These are phyloP conservation scores for Caprella mutica DNA, from an alignment of 2,888 invertebrate genomes.

Conservation along the genomic window DNA sequence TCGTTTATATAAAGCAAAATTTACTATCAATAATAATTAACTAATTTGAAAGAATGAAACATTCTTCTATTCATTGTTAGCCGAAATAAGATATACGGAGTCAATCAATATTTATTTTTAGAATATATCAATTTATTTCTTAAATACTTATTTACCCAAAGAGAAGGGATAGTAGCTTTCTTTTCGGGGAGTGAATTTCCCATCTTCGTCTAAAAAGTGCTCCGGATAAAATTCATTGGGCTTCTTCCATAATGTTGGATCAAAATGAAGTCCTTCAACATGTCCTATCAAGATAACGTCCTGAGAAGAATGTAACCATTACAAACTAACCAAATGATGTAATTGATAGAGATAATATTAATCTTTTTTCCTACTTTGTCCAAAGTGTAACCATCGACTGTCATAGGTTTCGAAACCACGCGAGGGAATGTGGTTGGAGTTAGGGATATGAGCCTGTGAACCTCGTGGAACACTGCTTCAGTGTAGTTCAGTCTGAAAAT, in stretches of 20 bases:
- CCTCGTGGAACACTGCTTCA: not conserved
- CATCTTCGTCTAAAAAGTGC: slow-evolving; percentile 10
- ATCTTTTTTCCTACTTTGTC: too few relatives aligned
- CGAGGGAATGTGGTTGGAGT: not conserved
- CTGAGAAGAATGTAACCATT: not conserved
- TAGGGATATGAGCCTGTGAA: not conserved
- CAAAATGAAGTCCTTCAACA: slow-evolving; percentile 4
- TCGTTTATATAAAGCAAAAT: too few relatives aligned
- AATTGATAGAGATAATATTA: too few relatives aligned
- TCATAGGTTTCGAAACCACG: not conserved
- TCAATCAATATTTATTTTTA: too few relatives aligned
- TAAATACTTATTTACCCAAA: slow-evolving; percentile 1
- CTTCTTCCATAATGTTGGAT: slow-evolving; percentile 7
- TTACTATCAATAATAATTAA: too few relatives aligned
- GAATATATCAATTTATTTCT: too few relatives aligned
- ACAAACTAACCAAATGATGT: too few relatives aligned
- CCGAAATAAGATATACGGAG: too few relatives aligned
- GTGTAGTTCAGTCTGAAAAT: not conserved
- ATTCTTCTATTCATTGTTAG: too few relatives aligned
- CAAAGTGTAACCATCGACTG: not conserved
- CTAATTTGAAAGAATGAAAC: too few relatives aligned
- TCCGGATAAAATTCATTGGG: slow-evolving; percentile 14
- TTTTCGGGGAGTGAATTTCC: not conserved
- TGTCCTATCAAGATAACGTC: not conserved
- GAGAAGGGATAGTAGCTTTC: slow-evolving; percentile 4